These are phyloP conservation scores for Conomelus anceps DNA, from an alignment of 2,888 invertebrate genomes.

Conservation along the genomic window DNA sequence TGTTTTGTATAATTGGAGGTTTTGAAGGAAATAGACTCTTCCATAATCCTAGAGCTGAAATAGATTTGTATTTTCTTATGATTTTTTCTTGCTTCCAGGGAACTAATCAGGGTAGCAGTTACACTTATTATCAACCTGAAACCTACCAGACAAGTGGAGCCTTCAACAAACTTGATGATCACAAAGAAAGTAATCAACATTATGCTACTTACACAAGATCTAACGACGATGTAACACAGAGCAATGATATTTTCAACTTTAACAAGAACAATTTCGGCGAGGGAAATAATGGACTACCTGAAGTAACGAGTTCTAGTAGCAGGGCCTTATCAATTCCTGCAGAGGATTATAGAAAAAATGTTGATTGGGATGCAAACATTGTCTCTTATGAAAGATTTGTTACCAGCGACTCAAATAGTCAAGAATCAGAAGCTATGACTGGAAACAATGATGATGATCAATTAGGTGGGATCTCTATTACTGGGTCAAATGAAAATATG, in stretches of 20 bases:
- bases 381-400: not conserved
- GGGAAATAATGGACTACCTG: not conserved
- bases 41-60: too few relatives aligned
- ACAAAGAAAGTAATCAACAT: not conserved
- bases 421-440: not conserved
- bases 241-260: not conserved
- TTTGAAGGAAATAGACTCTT: too few relatives aligned
- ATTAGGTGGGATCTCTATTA: not conserved
- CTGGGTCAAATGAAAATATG: not conserved
- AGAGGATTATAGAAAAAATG: not conserved
- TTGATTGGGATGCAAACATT: not conserved
- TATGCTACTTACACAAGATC: not conserved
- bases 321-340: not conserved
- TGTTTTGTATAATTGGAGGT: too few relatives aligned
- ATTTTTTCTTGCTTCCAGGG: not conserved
- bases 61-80: not conserved
- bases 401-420: not conserved
- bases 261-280: not conserved
- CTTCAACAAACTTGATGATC: not conserved
- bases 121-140: not conserved
- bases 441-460: not conserved
- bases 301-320: not conserved
- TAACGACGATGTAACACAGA: not conserved
- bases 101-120: not conserved
- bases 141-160: not conserved